phyloP scores from a whole-genome alignment of 2,113 vertebrate species.

The Melanotaenia duboulayi region DNA sequence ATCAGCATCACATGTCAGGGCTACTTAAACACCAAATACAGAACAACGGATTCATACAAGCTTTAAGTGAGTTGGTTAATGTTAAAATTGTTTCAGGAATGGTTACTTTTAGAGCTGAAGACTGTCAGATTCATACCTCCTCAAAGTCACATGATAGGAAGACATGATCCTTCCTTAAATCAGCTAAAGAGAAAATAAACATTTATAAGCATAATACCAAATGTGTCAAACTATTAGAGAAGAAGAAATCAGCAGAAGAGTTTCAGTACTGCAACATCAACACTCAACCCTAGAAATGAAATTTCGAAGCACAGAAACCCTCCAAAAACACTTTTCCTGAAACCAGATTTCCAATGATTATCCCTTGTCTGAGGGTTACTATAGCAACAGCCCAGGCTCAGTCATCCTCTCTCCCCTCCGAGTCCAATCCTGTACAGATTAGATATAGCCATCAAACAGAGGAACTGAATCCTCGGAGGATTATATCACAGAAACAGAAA shows the following conservation, averaged over 20 bases:
- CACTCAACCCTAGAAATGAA: background rate
- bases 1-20: conserved; percentile 2
- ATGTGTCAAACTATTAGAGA: too few relatives aligned
- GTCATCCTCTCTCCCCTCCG: conserved; percentile 25
- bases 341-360: conserved; percentile 45
- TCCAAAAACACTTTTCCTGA: conserved; percentile 27
- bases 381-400: conserved; percentile 57
- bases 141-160: too few relatives aligned
- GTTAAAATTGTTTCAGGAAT: too few relatives aligned
- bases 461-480: conserved; percentile 47
- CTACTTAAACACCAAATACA: conserved; percentile 16
- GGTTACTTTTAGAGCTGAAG: too few relatives aligned
- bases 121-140: too few relatives aligned
- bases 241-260: background rate
- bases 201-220: too few relatives aligned
- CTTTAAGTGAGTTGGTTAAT: too few relatives aligned
- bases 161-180: too few relatives aligned
- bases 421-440: conserved; percentile 60
- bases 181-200: too few relatives aligned
- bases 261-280: background rate
- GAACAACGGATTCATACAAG: too few relatives aligned
- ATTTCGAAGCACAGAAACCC: conserved; percentile 3
- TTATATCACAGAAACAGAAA: conserved; percentile 48
- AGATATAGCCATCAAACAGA: conserved; percentile 52
- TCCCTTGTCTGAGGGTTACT: conserved; percentile 38